Base-by-base conservation (phyloP, 2,797 vertebrate genomes). In the Galago senegalensis region DNA sequence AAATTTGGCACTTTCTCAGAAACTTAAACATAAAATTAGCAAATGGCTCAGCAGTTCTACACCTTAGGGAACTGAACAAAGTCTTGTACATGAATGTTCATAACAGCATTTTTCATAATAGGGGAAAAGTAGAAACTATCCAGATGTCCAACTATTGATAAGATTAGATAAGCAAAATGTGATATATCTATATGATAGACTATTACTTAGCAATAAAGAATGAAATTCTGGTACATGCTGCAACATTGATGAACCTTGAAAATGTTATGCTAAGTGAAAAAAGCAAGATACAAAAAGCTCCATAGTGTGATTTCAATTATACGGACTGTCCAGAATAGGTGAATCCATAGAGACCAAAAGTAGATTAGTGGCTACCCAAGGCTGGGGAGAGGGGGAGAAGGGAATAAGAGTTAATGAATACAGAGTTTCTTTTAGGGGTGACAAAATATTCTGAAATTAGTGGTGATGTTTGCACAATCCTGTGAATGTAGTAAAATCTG, bases 191-290 rank as follows among this genome's bases (percentile, higher is more conserved):
- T 69, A 67, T 23, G 34, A 43, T 31, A 46, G 60, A 76, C 56
- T 91, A 72, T 61, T 82, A 58, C 67, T 72, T 46, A 18, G 40
- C 67, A 82, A 21, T 75, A 76, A 65, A 31, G 34, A 65, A 92
- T 12, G 17, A 67, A 67, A 16, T n/a, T 67, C 65, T 67, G 65
- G 43, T 70, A 43, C 12, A 5, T 90, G 37, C 31, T 70, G 58
- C 88, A 81, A 14, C 37, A 25, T 34, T 43, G 82, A 75, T 85
- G 61, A 77, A 65, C 56, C 29, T 92, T 92, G 90, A 65, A 92
- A 76, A 56, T 34, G 61, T 16, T 53, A 53, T 73, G 7, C 63
- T 49, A 43, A 73, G 63, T 72, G 7, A 72, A 91, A 76, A 46
- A 27, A 73, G 34, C 18, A 20, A n/a, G 81, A 65, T 34, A 67